A percentile compares a stretch with the other conserved stretches of the same genome.
phyloP scores from a whole-genome alignment of 2,113 vertebrate species.

The Gambusia holbrooki region DNA sequence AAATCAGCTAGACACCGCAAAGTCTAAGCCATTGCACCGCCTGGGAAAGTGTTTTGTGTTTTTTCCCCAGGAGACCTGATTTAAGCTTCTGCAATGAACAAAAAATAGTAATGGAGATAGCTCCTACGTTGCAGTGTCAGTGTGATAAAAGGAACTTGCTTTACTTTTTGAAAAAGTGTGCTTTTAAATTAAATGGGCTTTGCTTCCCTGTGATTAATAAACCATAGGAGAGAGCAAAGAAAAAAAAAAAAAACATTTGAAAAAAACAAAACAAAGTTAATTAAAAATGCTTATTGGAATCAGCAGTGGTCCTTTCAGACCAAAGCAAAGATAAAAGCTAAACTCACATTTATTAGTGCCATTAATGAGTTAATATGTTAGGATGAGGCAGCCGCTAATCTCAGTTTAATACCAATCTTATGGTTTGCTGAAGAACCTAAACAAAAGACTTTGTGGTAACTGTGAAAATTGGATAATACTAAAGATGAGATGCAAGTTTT shows the following conservation, averaged over 20 bases:
- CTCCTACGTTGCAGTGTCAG: neutral
- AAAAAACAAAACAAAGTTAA: slow-evolving; percentile 8
- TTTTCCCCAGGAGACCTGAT: neutral
- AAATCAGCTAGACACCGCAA: neutral
- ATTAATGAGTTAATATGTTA: neutral
- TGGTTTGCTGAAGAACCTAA: neutral
- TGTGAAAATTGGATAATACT: neutral
- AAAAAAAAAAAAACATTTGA: neutral
- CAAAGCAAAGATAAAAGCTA: slow-evolving; percentile 9
- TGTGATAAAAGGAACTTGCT: slow-evolving; percentile 5
- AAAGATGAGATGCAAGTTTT: too few relatives aligned
- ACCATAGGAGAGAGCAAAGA: neutral
- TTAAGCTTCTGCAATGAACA: neutral
- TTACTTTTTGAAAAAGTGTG: slow-evolving; percentile 11
- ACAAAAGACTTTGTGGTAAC: neutral
- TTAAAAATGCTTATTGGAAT: slow-evolving; percentile 15
- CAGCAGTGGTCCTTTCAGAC: slow-evolving; percentile 6
- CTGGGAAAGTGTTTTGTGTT: neutral
- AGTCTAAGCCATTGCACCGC: slow-evolving; percentile 11
- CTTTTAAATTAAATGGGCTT: slow-evolving; percentile 21
- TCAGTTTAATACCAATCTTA: neutral
- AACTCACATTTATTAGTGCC: slow-evolving; percentile 1
- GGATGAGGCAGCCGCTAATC: neutral
- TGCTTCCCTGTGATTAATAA: slow-evolving; percentile 8
- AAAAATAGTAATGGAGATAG: neutral